Evolutionary conservation across 2,113 vertebrate genomes (phyloP).

Genomic region (Tragelaphus imberbis): DNA sequence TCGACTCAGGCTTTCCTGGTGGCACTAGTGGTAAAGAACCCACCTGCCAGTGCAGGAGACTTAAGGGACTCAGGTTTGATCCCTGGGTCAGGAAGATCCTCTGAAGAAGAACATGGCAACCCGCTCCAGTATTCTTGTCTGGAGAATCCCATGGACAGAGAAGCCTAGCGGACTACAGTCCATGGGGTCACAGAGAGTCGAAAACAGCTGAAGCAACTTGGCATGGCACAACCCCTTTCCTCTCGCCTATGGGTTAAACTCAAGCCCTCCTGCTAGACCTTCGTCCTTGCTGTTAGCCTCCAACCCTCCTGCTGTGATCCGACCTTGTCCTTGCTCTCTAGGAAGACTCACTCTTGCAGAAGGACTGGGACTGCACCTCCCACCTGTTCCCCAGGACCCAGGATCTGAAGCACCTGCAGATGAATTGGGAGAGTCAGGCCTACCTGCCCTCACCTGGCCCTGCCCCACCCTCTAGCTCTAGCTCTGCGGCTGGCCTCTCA

Average conservation of each 20-base stretch:
- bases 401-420: not conserved
- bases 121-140: not conserved
- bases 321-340: not conserved
- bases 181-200: not conserved
- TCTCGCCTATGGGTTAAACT: not conserved
- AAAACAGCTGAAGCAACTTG: not conserved
- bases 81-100: not conserved
- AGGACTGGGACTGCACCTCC: not conserved
- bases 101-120: not conserved
- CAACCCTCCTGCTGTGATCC: not conserved
- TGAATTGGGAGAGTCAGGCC: not conserved
- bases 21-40: not conserved
- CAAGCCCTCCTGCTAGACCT: accelerated
- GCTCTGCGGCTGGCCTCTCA: not conserved
- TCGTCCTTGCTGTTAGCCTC: not conserved
- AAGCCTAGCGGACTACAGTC: not conserved
- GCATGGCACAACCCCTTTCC: not conserved
- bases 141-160: not conserved
- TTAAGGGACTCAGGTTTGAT: not conserved
- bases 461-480: not conserved
- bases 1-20: not conserved
- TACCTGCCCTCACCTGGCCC: not conserved
- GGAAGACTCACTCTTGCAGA: not conserved
- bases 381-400: not conserved
- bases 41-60: not conserved